phyloP scores from a whole-genome alignment of 2,113 vertebrate species.

The Bufo gargarizans region DNA sequence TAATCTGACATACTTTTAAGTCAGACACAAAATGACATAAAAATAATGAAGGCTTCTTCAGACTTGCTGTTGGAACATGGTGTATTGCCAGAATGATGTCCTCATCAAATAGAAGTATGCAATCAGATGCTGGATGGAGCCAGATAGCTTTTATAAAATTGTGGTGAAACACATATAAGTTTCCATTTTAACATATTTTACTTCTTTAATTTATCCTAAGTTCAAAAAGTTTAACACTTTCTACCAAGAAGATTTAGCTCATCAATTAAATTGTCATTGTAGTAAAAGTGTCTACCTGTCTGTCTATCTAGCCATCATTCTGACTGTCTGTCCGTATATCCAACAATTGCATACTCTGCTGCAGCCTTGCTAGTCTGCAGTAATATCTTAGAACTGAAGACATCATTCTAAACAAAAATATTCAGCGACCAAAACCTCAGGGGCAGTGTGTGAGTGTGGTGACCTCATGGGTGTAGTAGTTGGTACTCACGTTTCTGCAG shows the following conservation, averaged over 20 bases:
- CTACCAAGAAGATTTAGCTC: background rate
- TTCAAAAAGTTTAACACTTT: background rate
- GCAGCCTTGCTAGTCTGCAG: no score
- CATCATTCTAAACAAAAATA: no score
- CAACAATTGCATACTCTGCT: no score
- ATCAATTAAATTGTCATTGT: no score
- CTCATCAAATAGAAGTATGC: constrained; percentile 33
- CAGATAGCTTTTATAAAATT: constrained; percentile 18
- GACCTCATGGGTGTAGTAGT: no score
- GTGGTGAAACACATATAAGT: constrained; percentile 6
- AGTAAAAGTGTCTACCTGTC: background rate
- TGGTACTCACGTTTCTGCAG: no score
- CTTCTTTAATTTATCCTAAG: constrained; percentile 6
- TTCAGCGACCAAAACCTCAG: no score
- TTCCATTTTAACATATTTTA: constrained; percentile 29
- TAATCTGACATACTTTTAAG: background rate
- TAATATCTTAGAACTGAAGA: no score
- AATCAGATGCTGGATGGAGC: constrained; percentile 32
- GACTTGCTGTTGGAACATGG: background rate
- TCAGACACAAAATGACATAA: constrained; percentile 12
- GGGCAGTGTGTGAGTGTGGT: no score
- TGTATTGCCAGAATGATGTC: constrained; percentile 42
- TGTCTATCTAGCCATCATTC: background rate
- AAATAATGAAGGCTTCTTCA: constrained; percentile 15
- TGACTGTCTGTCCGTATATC: background rate